phyloP scores from a whole-genome alignment of 2,888 invertebrate genomes.

The Sisyra terminalis region DNA sequence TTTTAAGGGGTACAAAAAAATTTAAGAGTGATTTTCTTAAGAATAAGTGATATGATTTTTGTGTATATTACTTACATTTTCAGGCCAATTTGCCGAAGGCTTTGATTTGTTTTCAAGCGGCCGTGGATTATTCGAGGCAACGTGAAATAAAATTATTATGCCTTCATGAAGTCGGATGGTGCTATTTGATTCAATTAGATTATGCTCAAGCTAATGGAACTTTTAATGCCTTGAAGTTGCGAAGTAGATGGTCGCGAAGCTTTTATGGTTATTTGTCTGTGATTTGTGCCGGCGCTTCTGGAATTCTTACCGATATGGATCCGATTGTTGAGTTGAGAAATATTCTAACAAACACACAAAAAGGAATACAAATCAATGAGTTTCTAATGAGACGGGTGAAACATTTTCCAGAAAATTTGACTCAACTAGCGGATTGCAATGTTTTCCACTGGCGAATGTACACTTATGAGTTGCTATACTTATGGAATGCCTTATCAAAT shows the following conservation, averaged over 20 bases:
- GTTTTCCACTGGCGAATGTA: slow-evolving; percentile 35
- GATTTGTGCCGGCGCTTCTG: slow-evolving; percentile 22
- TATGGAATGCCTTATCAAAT: slow-evolving; percentile 49
- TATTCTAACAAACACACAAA: slow-evolving; percentile 17
- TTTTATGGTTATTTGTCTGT: slow-evolving; percentile 47
- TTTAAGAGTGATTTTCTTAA: too few relatives aligned
- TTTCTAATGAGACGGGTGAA: slow-evolving; percentile 20
- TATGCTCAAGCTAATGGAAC: slow-evolving; percentile 33
- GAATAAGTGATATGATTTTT: too few relatives aligned
- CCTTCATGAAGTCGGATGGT: slow-evolving; percentile 46
- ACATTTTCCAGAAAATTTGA: slow-evolving; percentile 18
- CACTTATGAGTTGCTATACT: slow-evolving; percentile 45
- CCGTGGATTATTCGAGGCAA: slow-evolving; percentile 39
- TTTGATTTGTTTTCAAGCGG: slow-evolving; percentile 35
- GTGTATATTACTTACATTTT: too few relatives aligned
- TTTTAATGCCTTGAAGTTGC: slow-evolving; percentile 35
- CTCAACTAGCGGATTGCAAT: slow-evolving; percentile 15
- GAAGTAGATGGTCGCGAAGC: slow-evolving; percentile 46
- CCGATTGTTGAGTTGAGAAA: slow-evolving; percentile 18
- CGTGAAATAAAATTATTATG: slow-evolving; percentile 44
- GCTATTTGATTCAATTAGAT: slow-evolving; percentile 40
- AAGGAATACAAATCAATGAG: slow-evolving; percentile 22
- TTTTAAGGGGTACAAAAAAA: too few relatives aligned
- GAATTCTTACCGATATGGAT: slow-evolving; percentile 14
- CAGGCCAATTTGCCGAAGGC: slow-evolving; percentile 42